These are phyloP conservation scores for Heliangelus exortis DNA, from an alignment of 2,797 vertebrate species.

Conservation along the genomic window DNA sequence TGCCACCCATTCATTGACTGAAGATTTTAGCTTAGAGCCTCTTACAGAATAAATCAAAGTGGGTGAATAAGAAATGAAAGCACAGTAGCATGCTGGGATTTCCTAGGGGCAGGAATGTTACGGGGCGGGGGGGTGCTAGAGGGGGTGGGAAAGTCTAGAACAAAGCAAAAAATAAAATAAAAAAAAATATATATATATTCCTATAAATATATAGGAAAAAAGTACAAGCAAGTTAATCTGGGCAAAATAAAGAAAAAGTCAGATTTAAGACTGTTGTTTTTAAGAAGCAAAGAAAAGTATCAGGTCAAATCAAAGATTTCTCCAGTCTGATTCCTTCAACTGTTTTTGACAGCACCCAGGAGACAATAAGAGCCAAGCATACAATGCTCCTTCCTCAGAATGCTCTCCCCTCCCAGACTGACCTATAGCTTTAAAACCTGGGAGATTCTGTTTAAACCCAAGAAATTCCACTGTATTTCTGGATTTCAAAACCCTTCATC, in stretches of 20 bases:
- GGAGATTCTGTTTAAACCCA: no score
- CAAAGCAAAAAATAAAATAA: neutral
- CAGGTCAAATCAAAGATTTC: neutral
- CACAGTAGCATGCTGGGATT: neutral
- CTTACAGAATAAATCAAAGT: slow-evolving; percentile 32
- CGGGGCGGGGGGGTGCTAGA: no score
- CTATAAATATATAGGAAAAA: neutral
- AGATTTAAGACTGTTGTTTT: neutral
- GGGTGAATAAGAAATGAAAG: slow-evolving; percentile 29
- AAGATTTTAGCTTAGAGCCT: neutral
- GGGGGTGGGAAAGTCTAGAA: neutral
- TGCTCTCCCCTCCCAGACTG: neutral
- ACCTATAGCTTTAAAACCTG: neutral
- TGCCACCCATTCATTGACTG: slow-evolving; percentile 62
- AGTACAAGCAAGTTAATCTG: neutral
- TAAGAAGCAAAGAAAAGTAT: neutral
- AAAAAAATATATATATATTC: no score
- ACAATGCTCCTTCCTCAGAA: neutral
- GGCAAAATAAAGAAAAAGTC: neutral
- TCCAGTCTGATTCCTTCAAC: neutral
- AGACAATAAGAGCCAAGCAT: neutral
- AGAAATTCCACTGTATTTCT: neutral
- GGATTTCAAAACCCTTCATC: neutral
- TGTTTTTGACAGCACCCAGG: neutral
- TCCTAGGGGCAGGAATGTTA: neutral